Evolutionary conservation across 2,113 vertebrate species (phyloP).

Genomic region (Trochalopteron elliotii): DNA sequence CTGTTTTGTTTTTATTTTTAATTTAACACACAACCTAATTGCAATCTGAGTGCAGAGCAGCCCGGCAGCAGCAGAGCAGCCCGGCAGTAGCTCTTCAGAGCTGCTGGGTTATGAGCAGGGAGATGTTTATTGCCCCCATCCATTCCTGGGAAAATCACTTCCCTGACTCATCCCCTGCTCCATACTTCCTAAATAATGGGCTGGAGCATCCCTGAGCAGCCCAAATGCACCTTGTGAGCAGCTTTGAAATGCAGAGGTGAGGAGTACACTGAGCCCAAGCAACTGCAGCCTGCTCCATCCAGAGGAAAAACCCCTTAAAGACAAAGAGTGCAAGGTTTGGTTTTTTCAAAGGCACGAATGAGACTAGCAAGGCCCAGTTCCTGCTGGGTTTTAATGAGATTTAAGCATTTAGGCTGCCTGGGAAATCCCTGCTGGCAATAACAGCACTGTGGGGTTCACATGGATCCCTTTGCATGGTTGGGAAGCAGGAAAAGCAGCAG

Average conservation of each 20-base stretch:
- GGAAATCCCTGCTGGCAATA: neutral
- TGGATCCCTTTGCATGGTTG: neutral
- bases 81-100: neutral
- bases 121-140: conserved; percentile 57
- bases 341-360: neutral
- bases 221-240: neutral
- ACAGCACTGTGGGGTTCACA: rapidly evolving
- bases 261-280: neutral
- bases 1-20: neutral
- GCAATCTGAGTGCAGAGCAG: neutral
- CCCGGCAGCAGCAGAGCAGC: conserved; percentile 1
- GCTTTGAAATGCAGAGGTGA: neutral
- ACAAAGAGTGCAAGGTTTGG: neutral
- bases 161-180: conserved; percentile 17
- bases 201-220: conserved; percentile 11
- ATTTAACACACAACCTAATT: conserved; percentile 32
- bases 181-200: neutral
- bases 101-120: conserved; percentile 45
- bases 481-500: neutral
- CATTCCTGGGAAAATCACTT: conserved; percentile 39
- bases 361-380: neutral
- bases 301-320: neutral
- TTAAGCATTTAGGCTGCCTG: neutral
- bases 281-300: neutral
- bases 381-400: neutral